Evolutionary conservation across 2,797 vertebrate species (phyloP).

Genomic region (Girardinus metallicus): DNA sequence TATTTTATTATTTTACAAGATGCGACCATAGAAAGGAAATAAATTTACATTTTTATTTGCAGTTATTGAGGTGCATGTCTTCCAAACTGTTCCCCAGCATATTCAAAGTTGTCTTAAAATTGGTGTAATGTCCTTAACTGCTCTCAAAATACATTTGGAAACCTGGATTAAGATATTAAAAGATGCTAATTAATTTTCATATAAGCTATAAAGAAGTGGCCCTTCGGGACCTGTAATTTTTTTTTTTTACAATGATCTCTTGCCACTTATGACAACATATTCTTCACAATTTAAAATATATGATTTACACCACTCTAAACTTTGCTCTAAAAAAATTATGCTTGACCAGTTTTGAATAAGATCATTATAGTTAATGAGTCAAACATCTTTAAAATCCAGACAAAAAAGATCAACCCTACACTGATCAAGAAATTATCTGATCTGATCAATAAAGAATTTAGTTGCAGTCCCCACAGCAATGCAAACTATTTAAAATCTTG

Average conservation of each 20-base stretch:
- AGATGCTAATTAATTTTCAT: neutral
- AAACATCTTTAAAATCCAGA: neutral
- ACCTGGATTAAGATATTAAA: neutral
- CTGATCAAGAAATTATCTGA: neutral
- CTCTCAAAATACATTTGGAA: neutral
- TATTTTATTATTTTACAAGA: neutral
- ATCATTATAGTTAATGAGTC: neutral
- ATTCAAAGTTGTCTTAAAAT: neutral
- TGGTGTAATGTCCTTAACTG: neutral
- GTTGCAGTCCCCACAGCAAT: too few species aligned
- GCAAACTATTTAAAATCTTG: neutral
- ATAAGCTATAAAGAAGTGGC: neutral
- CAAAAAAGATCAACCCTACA: neutral
- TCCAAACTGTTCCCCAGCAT: neutral
- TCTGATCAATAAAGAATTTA: neutral
- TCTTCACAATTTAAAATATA: neutral
- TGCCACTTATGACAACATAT: neutral
- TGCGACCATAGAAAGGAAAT: neutral
- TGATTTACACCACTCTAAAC: neutral
- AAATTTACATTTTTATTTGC: neutral
- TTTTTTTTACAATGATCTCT: neutral
- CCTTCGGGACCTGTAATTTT: neutral
- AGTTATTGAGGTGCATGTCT: neutral
- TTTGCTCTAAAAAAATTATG: neutral
- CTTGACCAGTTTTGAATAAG: neutral